A percentile compares a stretch with the other conserved stretches of the same genome.
Evolutionary conservation across 2,888 invertebrate species (phyloP).

Genomic region (Orthosia cruda): DNA sequence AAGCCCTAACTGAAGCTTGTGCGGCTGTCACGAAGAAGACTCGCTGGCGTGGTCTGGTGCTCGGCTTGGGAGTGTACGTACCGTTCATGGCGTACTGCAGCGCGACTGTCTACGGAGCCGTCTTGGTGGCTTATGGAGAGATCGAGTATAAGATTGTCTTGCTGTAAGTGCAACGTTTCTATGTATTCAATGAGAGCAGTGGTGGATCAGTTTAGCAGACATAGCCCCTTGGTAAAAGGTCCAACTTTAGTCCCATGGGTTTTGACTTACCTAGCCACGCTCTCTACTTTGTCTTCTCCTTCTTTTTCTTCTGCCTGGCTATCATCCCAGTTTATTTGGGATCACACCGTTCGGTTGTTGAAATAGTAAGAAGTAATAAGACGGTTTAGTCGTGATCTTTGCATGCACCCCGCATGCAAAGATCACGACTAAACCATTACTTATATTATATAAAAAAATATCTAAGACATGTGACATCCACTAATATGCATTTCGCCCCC

Average conservation of each 20-base stretch:
- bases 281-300: too few relatives aligned
- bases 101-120: slow-evolving; percentile 94
- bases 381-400: too few relatives aligned
- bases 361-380: too few relatives aligned
- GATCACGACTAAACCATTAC: too few relatives aligned
- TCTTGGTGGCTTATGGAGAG: slow-evolving; percentile 92
- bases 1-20: slow-evolving; percentile 88
- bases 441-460: too few relatives aligned
- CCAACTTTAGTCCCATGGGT: neutral
- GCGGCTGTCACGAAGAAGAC: slow-evolving; percentile 91
- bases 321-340: too few relatives aligned
- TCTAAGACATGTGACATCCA: too few relatives aligned
- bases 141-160: slow-evolving; percentile 93
- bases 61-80: slow-evolving; percentile 93
- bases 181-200: neutral
- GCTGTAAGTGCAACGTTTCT: slow-evolving; percentile 89
- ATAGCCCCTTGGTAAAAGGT: neutral
- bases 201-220: neutral
- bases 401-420: too few relatives aligned
- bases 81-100: slow-evolving; percentile 94
- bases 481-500: too few relatives aligned
- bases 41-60: slow-evolving; percentile 93
- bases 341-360: too few relatives aligned
- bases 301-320: too few relatives aligned
- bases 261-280: neutral